Evolutionary conservation across 2,888 invertebrate species (phyloP).

Genomic region (Pollenia labialis): DNA sequence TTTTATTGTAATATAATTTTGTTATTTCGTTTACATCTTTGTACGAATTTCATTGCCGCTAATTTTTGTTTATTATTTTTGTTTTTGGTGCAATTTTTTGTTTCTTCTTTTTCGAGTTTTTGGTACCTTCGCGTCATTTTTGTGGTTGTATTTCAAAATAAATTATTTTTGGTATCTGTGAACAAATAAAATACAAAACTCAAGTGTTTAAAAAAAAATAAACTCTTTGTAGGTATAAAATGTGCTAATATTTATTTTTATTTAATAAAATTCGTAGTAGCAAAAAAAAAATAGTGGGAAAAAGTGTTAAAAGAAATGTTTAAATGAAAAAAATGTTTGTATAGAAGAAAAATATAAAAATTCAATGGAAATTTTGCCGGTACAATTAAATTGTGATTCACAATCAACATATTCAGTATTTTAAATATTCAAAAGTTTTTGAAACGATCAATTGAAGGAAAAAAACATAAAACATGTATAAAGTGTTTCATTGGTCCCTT

Average conservation of each 20-base stretch:
- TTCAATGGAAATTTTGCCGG: conserved; percentile 59
- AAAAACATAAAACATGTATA: conserved; percentile 56
- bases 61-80: conserved; percentile 2
- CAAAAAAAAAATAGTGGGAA: neutral
- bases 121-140: conserved; percentile 23
- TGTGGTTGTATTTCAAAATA: conserved; percentile 37
- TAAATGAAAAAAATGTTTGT: conserved; percentile 35
- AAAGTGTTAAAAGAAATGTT: conserved; percentile 17
- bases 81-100: conserved; percentile 9
- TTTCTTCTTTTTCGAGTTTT: neutral
- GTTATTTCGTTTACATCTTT: conserved; percentile 58
- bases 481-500: conserved; percentile 82
- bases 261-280: neutral
- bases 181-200: neutral
- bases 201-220: conserved; percentile 31
- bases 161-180: neutral
- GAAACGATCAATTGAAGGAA: neutral
- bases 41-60: conserved; percentile 68
- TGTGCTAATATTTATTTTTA: conserved; percentile 4
- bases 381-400: conserved; percentile 53
- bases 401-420: conserved; percentile 60
- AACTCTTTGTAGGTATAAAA: conserved; percentile 34
- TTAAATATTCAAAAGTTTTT: conserved; percentile 42
- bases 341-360: conserved; percentile 9
- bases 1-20: conserved; percentile 33